Conservation (phyloP, 2,888 invertebrate species). For the Chrysolina americana region DNA sequence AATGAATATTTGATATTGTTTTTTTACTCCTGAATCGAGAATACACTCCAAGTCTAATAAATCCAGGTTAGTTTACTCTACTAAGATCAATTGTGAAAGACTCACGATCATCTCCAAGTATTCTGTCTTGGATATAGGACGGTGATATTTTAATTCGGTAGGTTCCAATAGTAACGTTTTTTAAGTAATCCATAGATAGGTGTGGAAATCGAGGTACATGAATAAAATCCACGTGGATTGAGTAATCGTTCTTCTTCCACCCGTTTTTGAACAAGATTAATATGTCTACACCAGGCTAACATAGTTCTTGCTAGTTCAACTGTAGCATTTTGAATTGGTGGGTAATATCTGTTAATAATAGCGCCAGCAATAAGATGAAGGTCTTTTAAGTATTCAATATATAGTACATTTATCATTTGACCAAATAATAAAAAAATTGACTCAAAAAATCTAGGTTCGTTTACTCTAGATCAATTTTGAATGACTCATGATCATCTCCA, state of each 20-base stretch:
- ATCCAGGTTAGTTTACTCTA: neutral
- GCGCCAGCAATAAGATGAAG: too few species aligned
- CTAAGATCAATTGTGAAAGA: neutral
- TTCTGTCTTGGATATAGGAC: slow-evolving; percentile 19
- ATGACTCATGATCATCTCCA: slow-evolving; percentile 1
- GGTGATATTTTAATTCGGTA: slow-evolving; percentile 18
- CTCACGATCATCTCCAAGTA: neutral
- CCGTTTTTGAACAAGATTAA: slow-evolving; percentile 26
- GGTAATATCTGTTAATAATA: too few species aligned
- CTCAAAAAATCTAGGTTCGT: neutral
- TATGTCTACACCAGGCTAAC: too few species aligned
- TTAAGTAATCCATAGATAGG: slow-evolving; percentile 25
- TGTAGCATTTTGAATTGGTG: too few species aligned
- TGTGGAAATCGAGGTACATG: slow-evolving; percentile 25
- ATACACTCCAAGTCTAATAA: neutral
- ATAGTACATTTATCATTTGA: too few species aligned
- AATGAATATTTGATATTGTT: too few species aligned
- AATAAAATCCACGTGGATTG: slow-evolving; percentile 19
- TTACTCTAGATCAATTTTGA: slow-evolving; percentile 3
- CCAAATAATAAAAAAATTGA: too few species aligned
- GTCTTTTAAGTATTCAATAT: too few species aligned
- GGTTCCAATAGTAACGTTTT: slow-evolving; percentile 23
- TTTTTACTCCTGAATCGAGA: too few species aligned
- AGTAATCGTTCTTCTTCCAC: slow-evolving; percentile 25
- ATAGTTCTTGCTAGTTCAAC: too few species aligned